Percentiles rank a stretch among this genome's conserved stretches.
phyloP scores from a whole-genome alignment of 2,113 vertebrate species.

The Chaetodon trifascialis region DNA sequence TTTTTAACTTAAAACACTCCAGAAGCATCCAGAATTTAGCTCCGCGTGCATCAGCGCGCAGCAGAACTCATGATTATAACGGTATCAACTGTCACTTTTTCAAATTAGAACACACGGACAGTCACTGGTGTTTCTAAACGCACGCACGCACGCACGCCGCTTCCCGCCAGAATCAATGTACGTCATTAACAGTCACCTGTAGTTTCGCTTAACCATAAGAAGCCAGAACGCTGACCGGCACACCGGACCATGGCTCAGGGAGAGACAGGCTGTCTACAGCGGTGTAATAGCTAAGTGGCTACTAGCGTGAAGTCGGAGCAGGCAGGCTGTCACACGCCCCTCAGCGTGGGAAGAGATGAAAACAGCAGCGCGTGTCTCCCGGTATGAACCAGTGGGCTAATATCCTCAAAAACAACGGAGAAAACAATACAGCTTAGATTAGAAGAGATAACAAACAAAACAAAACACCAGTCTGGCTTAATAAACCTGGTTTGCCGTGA shows the following conservation, averaged over 20 bases:
- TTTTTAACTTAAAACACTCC: not conserved
- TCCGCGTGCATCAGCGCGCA: not conserved
- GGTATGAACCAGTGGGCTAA: not conserved
- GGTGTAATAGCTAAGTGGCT: not conserved
- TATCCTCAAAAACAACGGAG: not conserved
- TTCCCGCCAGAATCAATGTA: no score
- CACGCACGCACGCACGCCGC: no score
- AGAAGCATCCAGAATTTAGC: not conserved
- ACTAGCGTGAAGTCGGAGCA: not conserved
- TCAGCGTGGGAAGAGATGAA: conserved; percentile 31
- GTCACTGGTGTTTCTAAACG: not conserved
- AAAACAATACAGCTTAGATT: not conserved
- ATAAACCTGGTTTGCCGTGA: no score
- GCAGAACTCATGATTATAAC: not conserved
- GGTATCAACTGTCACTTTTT: not conserved
- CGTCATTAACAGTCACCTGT: not conserved
- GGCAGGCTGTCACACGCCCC: conserved; percentile 48
- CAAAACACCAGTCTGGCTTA: not conserved
- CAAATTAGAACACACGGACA: not conserved
- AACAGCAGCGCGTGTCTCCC: not conserved
- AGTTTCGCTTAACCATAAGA: fast-evolving
- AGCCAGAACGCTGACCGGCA: not conserved
- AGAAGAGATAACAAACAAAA: no score
- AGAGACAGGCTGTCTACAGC: not conserved
- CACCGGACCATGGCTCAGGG: not conserved